Evolutionary conservation across 2,113 vertebrate species (phyloP).

Genomic region (Grantiella picta): DNA sequence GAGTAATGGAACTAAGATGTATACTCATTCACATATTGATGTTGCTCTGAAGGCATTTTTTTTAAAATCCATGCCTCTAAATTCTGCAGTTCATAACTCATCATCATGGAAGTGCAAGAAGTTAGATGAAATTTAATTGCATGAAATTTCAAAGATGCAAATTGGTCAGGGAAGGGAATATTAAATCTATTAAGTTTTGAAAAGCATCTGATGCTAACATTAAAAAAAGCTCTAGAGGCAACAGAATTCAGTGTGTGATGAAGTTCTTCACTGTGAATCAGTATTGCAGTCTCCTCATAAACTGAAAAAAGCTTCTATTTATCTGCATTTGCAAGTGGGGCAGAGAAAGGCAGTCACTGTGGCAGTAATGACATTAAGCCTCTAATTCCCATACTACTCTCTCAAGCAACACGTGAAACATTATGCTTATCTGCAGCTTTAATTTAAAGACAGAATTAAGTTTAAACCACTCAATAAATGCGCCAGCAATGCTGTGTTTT

Average conservation of each 20-base stretch:
- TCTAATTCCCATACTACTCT: background rate
- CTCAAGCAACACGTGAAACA: background rate
- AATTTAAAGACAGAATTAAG: background rate
- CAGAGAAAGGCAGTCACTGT: background rate
- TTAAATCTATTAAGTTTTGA: slow-evolving; percentile 58
- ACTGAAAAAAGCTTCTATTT: background rate
- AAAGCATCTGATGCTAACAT: slow-evolving; percentile 37
- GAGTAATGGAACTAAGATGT: slow-evolving; percentile 3
- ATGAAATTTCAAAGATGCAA: slow-evolving; percentile 51
- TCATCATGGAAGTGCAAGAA: slow-evolving; percentile 28
- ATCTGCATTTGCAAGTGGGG: background rate
- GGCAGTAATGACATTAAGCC: background rate
- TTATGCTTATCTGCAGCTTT: background rate
- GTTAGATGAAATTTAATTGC: slow-evolving; percentile 53
- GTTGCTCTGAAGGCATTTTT: slow-evolving; percentile 11
- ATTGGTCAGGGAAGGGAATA: slow-evolving; percentile 36
- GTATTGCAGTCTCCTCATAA: slow-evolving; percentile 17
- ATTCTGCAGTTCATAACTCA: slow-evolving; percentile 39
- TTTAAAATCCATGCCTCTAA: background rate
- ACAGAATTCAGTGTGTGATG: slow-evolving; percentile 9
- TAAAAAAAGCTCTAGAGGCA: slow-evolving; percentile 53
- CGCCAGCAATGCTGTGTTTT: background rate
- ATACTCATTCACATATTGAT: background rate
- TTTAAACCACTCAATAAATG: background rate
- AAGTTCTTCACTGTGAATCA: slow-evolving; percentile 20